Percentiles rank a stretch among this genome's conserved stretches.
Evolutionary conservation across 2,797 vertebrate species (phyloP).

Genomic region (Choloepus didactylus): DNA sequence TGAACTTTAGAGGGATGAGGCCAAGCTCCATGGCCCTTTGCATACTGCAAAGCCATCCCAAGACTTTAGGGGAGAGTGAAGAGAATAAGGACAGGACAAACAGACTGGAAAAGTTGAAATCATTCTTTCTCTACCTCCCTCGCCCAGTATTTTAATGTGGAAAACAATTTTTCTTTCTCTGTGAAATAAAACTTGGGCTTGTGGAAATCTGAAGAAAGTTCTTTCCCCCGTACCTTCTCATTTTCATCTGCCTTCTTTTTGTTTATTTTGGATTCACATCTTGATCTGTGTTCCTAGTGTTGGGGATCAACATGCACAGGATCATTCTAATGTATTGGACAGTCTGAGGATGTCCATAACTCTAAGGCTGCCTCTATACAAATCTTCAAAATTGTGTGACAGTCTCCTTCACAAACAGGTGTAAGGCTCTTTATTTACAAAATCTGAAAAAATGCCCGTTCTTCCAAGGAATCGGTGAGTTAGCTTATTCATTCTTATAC

Average conservation of each 20-base stretch:
- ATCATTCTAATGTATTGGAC: not conserved
- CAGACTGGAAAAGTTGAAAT: not conserved
- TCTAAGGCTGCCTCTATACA: not conserved
- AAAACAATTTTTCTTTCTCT: constrained; percentile 51
- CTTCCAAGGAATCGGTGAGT: constrained; percentile 24
- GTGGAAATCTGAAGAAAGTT: constrained; percentile 1
- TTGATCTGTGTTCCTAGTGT: not conserved
- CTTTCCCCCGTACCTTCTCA: constrained; percentile 45
- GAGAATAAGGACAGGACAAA: not conserved
- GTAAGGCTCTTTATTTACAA: constrained; percentile 43
- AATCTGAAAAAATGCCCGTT: constrained; percentile 34
- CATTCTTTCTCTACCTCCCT: not conserved
- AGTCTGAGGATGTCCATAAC: not conserved
- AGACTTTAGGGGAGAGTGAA: not conserved
- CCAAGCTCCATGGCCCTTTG: not conserved
- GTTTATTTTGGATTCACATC: constrained; percentile 38
- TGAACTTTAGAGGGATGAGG: not conserved
- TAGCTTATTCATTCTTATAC: constrained; percentile 53
- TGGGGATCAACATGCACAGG: not conserved
- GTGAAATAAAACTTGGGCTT: not conserved
- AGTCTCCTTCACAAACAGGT: constrained; percentile 12
- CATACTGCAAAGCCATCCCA: not conserved
- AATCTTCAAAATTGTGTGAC: not conserved
- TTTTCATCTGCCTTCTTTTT: constrained; percentile 49
- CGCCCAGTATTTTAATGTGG: not conserved